phyloP scores from a whole-genome alignment of 2,888 invertebrate species.

The Lithophane socia region DNA sequence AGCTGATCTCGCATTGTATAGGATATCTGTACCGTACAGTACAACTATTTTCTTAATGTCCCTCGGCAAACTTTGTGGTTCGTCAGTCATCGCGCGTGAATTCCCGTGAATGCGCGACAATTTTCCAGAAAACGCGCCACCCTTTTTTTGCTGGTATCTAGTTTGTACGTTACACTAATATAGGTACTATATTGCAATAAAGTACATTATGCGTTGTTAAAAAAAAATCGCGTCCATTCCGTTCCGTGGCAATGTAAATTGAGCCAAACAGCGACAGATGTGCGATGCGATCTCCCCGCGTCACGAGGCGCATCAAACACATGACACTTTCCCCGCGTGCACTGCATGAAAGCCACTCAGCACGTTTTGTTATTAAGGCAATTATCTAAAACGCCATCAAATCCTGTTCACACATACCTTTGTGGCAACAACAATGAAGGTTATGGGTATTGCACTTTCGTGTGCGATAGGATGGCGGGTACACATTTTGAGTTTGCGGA shows the following conservation, averaged over 20 bases:
- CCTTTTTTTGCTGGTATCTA: not conserved
- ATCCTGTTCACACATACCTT: constrained; percentile 54
- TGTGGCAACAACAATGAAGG: constrained; percentile 31
- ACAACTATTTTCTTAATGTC: too few relatives aligned
- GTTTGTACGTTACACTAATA: too few relatives aligned
- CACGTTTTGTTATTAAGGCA: constrained; percentile 58
- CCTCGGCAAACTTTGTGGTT: too few relatives aligned
- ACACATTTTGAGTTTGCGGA: constrained; percentile 2
- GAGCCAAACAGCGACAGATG: constrained; percentile 51
- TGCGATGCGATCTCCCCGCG: constrained; percentile 68
- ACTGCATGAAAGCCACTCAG: constrained; percentile 66
- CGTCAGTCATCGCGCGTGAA: too few relatives aligned
- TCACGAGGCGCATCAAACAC: constrained; percentile 66
- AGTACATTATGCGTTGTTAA: too few relatives aligned
- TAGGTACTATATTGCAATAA: too few relatives aligned
- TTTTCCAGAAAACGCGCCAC: not conserved
- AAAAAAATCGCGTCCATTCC: not conserved
- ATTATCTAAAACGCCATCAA: constrained; percentile 65
- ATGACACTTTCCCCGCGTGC: constrained; percentile 73
- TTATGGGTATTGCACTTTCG: constrained; percentile 30
- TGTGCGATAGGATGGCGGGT: constrained; percentile 9
- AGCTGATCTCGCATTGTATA: too few relatives aligned
- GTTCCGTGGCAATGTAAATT: not conserved
- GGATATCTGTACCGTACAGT: too few relatives aligned
- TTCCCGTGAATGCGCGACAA: too few relatives aligned